Evolutionary conservation across 2,888 invertebrate genomes (phyloP).

Genomic region (Prosopocoilus inquinatus): DNA sequence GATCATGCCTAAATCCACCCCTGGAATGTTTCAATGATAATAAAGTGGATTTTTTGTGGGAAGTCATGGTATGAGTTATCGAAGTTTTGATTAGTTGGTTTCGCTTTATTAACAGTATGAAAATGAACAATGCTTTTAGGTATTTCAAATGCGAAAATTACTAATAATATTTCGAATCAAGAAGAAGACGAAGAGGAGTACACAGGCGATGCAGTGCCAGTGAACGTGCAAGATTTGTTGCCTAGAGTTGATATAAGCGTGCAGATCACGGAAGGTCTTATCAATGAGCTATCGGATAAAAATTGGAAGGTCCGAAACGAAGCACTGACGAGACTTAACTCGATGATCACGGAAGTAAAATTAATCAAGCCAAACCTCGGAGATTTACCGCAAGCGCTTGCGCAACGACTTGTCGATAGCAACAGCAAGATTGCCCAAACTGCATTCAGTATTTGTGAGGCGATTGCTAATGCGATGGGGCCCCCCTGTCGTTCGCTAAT

Average conservation of each 20-base stretch:
- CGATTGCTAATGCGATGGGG: constrained; percentile 81
- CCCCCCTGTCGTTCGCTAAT: constrained; percentile 75
- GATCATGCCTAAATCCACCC: too few relatives aligned
- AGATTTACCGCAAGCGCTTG: constrained; percentile 77
- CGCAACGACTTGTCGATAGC: constrained; percentile 78
- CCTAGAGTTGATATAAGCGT: constrained; percentile 79
- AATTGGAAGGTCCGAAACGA: constrained; percentile 91
- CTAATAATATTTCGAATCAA: constrained; percentile 49
- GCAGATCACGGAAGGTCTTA: constrained; percentile 76
- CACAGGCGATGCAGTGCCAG: constrained; percentile 51
- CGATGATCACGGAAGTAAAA: constrained; percentile 71
- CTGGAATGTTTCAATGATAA: too few relatives aligned
- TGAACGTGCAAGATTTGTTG: constrained; percentile 67
- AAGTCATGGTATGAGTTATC: too few relatives aligned
- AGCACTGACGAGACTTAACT: constrained; percentile 69
- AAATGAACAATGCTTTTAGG: constrained; percentile 19
- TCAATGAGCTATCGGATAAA: constrained; percentile 81
- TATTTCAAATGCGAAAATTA: constrained; percentile 6
- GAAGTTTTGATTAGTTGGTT: too few relatives aligned
- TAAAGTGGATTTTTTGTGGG: too few relatives aligned
- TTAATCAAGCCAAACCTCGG: constrained; percentile 82
- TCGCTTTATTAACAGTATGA: too few relatives aligned
- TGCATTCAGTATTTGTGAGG: constrained; percentile 79
- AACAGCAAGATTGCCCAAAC: constrained; percentile 89
- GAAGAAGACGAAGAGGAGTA: constrained; percentile 45